A percentile compares a stretch with the other conserved stretches of the same genome.
Conservation (phyloP, 2,797 vertebrate genomes). For the Setipinna tenuifilis region DNA sequence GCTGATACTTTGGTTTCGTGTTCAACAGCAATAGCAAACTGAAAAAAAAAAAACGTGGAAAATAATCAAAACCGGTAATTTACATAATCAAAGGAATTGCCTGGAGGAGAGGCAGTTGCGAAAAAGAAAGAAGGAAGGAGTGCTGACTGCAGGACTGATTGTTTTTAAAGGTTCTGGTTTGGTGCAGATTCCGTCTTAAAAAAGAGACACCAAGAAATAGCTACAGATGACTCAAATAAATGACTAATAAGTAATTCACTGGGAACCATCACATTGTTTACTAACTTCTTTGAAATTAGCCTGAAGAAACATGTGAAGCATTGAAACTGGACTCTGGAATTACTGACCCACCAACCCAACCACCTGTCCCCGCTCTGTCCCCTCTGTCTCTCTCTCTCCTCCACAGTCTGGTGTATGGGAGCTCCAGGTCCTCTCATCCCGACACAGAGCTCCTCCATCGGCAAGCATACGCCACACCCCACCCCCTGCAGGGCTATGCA, state of each 20-base stretch:
- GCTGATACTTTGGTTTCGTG: neutral
- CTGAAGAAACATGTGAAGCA: neutral
- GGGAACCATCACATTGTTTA: neutral
- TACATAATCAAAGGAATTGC: neutral
- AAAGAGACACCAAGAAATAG: neutral
- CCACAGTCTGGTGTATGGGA: slow-evolving; percentile 87
- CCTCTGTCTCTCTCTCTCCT: slow-evolving; percentile 44
- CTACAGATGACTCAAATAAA: no score
- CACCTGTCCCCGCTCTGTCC: neutral
- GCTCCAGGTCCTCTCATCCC: slow-evolving; percentile 87
- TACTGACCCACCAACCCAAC: neutral
- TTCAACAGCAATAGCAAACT: neutral
- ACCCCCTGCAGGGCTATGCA: slow-evolving; percentile 89
- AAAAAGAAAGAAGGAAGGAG: neutral
- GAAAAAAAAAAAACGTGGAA: neutral
- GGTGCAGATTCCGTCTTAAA: neutral
- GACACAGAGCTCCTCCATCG: slow-evolving; percentile 90
- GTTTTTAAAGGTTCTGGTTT: neutral
- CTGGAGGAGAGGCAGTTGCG: neutral
- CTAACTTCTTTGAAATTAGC: neutral
- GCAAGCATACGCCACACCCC: slow-evolving; percentile 85
- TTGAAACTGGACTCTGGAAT: neutral
- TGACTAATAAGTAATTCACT: neutral
- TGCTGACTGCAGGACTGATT: neutral
- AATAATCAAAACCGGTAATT: slow-evolving; percentile 10